These are phyloP conservation scores for Cheirogaleus major DNA, from an alignment of 2,797 vertebrate genomes.

Conservation along the genomic window DNA sequence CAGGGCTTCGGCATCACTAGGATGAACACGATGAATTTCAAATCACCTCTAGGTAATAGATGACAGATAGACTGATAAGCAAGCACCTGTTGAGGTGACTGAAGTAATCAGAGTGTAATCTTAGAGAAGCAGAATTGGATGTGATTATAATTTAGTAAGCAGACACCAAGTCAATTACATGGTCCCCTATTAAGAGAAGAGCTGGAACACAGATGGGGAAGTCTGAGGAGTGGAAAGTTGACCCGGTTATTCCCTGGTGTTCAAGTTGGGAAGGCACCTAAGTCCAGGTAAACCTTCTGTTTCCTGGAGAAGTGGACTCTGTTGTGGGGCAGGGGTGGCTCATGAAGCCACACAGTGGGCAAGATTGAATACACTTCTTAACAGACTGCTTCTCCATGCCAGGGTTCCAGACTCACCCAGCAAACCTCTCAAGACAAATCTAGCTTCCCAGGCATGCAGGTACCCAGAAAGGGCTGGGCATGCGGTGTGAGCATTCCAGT, in stretches of 20 bases:
- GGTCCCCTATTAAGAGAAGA: neutral
- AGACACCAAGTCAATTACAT: slow-evolving; percentile 20
- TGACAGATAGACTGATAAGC: neutral
- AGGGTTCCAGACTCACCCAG: neutral
- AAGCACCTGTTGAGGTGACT: neutral
- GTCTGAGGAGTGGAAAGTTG: neutral
- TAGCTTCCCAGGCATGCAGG: neutral
- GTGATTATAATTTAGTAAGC: neutral
- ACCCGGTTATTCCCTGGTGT: neutral
- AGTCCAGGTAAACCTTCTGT: neutral
- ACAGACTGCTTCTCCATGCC: neutral
- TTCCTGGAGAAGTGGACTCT: neutral
- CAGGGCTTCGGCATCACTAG: neutral
- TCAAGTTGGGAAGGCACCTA: neutral
- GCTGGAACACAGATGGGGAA: neutral
- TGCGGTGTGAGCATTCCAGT: neutral
- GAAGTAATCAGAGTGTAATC: neutral
- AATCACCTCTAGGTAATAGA: neutral
- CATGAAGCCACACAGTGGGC: neutral
- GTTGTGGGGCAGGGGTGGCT: neutral
- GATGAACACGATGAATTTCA: neutral
- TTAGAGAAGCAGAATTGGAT: neutral
- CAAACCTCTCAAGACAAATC: neutral
- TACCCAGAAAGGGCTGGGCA: neutral
- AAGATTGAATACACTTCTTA: neutral